phyloP scores from a whole-genome alignment of 2,113 vertebrate genomes.

The Gobio gobio region DNA sequence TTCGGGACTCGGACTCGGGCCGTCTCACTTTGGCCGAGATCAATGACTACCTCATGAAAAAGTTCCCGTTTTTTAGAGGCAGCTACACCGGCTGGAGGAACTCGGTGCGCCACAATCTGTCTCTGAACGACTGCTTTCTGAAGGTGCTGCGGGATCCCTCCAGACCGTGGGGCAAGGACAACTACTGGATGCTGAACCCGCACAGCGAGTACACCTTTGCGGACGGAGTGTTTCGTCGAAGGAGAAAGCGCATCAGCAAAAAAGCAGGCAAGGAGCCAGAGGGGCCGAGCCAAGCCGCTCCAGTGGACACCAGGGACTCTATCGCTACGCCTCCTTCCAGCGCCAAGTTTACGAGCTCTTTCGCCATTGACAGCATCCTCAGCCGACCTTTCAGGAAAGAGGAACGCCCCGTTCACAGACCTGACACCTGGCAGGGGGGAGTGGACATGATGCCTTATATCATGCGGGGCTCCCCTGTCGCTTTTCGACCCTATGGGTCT shows the following conservation, averaged over 20 bases:
- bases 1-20: constrained; percentile 87
- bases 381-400: constrained; percentile 83
- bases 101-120: constrained; percentile 93
- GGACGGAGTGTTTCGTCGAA: constrained; percentile 91
- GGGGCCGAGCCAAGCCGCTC: constrained; percentile 41
- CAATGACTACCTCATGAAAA: constrained; percentile 95
- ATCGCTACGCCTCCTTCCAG: constrained; percentile 41
- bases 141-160: constrained; percentile 94
- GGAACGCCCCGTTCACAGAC: constrained; percentile 37
- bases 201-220: constrained; percentile 97
- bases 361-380: constrained; percentile 92
- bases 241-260: constrained; percentile 88
- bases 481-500: constrained; percentile 51
- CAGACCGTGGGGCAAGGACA: constrained; percentile 96
- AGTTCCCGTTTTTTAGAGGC: constrained; percentile 94
- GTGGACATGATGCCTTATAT: constrained; percentile 59
- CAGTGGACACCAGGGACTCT: constrained; percentile 31
- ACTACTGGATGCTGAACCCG: constrained; percentile 98
- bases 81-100: constrained; percentile 96
- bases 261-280: constrained; percentile 61
- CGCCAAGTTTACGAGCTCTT: constrained; percentile 87
- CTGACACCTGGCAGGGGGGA: constrained; percentile 67
- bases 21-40: constrained; percentile 93
- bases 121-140: constrained; percentile 93
- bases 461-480: constrained; percentile 62